Evolutionary conservation across 2,888 invertebrate genomes (phyloP).

Genomic region (Himalopsyche japonica): DNA sequence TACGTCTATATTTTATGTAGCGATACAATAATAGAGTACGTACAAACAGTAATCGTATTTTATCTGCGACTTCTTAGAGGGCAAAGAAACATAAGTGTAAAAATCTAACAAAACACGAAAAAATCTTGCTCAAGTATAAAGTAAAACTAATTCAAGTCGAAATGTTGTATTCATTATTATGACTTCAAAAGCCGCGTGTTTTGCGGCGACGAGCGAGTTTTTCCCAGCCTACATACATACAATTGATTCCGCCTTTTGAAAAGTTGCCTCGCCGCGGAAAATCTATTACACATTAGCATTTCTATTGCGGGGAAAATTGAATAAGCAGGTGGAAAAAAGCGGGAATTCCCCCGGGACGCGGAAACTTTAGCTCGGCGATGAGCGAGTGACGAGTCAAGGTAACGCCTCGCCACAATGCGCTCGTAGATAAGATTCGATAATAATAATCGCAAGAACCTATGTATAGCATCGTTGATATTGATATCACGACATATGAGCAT

Average conservation of each 20-base stretch:
- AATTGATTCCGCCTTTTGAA: not conserved
- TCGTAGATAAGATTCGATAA: not conserved
- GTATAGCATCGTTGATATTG: not conserved
- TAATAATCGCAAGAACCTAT: not conserved
- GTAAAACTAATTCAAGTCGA: not conserved
- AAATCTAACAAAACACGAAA: too few species aligned
- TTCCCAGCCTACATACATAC: not conserved
- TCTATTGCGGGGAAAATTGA: conserved; percentile 29
- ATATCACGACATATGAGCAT: too few species aligned
- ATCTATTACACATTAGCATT: conserved; percentile 25
- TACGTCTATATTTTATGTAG: too few species aligned
- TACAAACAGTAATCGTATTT: too few species aligned
- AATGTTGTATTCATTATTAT: not conserved
- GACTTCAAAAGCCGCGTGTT: not conserved
- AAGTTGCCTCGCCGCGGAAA: not conserved
- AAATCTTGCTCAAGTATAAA: too few species aligned
- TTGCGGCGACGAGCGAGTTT: not conserved
- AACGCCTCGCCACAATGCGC: not conserved
- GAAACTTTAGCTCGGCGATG: not conserved
- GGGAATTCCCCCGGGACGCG: conserved; percentile 3
- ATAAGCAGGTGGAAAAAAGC: conserved; percentile 10
- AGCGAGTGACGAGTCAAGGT: not conserved
- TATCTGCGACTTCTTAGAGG: too few species aligned
- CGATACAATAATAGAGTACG: too few species aligned
- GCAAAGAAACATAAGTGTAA: too few species aligned